A percentile compares a stretch with the other conserved stretches of the same genome.
Evolutionary conservation across 2,113 vertebrate genomes (phyloP).

Genomic region (Cygnus buccinator): DNA sequence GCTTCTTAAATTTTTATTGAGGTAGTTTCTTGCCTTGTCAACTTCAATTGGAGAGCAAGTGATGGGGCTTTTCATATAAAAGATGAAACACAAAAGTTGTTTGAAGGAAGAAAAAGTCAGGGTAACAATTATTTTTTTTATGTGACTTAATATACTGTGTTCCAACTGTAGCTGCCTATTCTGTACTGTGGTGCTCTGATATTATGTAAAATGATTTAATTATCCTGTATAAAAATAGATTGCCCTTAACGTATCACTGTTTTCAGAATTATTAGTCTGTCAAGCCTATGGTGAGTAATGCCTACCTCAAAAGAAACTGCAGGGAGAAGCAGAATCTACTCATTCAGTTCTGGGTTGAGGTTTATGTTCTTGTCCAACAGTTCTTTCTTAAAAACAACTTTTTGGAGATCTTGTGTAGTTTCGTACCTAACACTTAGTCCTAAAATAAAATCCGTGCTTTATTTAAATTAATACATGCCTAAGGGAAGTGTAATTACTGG

Average conservation of each 20-base stretch:
- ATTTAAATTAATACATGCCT: neutral
- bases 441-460: neutral
- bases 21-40: neutral
- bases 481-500: neutral
- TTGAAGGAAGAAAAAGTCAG: neutral
- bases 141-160: neutral
- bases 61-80: neutral
- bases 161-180: neutral
- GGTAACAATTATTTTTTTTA: neutral
- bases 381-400: neutral
- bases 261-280: neutral
- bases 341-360: neutral
- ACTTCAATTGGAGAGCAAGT: neutral
- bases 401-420: neutral
- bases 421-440: neutral
- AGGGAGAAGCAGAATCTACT: neutral
- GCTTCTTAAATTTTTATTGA: neutral
- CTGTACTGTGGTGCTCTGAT: neutral
- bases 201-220: neutral
- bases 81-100: neutral
- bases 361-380: neutral
- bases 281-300: neutral
- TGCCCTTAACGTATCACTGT: neutral
- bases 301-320: neutral
- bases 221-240: neutral